Conservation (phyloP, 2,888 invertebrate species). For the Phalera bucephala region DNA sequence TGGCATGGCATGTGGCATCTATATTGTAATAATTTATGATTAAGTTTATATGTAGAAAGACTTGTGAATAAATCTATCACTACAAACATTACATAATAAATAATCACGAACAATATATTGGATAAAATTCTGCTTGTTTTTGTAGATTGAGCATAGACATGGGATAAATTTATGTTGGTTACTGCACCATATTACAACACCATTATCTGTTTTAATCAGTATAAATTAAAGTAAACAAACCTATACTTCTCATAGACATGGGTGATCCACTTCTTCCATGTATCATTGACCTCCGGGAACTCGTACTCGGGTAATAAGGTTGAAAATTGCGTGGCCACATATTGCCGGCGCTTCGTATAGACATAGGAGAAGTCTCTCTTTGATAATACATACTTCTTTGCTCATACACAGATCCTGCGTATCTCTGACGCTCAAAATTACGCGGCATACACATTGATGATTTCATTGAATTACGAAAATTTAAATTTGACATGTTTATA, state of each 20-base stretch:
- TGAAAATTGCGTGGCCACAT: slow-evolving; percentile 39
- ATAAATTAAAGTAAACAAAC: slow-evolving; percentile 28
- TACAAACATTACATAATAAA: not conserved
- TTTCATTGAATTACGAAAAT: slow-evolving; percentile 44
- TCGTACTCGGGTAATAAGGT: slow-evolving; percentile 35
- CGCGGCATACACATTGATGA: slow-evolving; percentile 48
- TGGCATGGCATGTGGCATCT: no score
- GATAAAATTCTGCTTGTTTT: no score
- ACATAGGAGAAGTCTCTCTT: slow-evolving; percentile 53
- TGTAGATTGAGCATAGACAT: no score
- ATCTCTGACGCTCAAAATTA: slow-evolving; percentile 40
- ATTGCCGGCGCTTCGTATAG: slow-evolving; percentile 45
- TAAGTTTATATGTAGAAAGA: no score
- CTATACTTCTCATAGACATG: slow-evolving; percentile 58
- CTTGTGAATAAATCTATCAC: no score
- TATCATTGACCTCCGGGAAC: slow-evolving; percentile 45
- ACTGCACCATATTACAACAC: no score
- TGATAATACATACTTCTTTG: slow-evolving; percentile 39
- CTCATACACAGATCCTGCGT: slow-evolving; percentile 40
- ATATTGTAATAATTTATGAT: no score
- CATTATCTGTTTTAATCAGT: not conserved
- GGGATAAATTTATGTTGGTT: no score
- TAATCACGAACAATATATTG: no score
- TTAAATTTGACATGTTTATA: slow-evolving; percentile 39
- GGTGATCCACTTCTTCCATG: slow-evolving; percentile 60